Evolutionary conservation across 1,140 invertebrate species (phyloP).

Genomic region (Andrena cerasifolii): DNA sequence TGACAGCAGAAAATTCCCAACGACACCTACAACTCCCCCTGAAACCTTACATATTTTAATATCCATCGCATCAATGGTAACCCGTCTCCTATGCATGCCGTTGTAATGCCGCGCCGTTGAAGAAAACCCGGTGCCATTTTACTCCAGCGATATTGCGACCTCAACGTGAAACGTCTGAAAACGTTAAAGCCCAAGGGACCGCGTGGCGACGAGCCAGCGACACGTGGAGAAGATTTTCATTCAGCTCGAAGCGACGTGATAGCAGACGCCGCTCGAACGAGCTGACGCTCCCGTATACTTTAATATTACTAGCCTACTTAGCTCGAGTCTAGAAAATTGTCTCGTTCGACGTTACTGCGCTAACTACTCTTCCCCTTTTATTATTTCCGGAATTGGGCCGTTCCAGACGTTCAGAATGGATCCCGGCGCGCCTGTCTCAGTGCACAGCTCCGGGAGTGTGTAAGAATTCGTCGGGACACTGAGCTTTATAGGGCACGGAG

Average conservation of each 20-base stretch:
- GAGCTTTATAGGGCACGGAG: too few relatives aligned
- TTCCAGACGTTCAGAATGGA: too few relatives aligned
- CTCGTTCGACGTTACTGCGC: background rate
- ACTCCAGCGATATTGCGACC: background rate
- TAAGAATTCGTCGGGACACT: too few relatives aligned
- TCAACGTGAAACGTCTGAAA: background rate
- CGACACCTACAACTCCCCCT: too few relatives aligned
- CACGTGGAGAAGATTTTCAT: constrained; percentile 9
- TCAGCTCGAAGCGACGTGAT: background rate
- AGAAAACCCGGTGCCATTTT: background rate
- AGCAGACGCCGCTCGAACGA: background rate
- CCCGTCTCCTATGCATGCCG: background rate
- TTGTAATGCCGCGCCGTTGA: background rate
- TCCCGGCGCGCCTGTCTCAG: too few relatives aligned
- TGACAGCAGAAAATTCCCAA: too few relatives aligned
- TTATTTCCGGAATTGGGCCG: too few relatives aligned
- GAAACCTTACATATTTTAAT: too few relatives aligned
- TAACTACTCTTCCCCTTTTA: background rate
- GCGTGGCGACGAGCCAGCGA: background rate
- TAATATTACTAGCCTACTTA: constrained; percentile 31
- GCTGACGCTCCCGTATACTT: constrained; percentile 23
- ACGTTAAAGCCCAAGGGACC: background rate
- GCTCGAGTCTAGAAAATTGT: background rate
- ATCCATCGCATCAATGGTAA: background rate
- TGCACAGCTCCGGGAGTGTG: too few relatives aligned